Evolutionary conservation across 2,797 vertebrate genomes (phyloP).

Genomic region (Natrix natrix): DNA sequence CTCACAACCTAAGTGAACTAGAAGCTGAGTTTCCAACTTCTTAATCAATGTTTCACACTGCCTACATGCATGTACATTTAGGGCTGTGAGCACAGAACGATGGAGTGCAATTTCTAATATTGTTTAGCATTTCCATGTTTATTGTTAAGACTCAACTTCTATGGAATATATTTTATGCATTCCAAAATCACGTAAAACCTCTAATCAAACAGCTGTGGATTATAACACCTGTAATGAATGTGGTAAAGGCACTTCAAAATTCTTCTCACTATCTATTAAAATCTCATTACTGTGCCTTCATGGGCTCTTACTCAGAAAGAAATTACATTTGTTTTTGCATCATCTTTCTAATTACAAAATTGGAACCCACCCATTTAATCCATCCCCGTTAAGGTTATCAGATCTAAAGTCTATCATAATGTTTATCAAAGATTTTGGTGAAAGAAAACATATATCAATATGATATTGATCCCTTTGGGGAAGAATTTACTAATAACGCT

Average conservation of each 20-base stretch:
- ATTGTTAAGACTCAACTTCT: background rate
- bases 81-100: background rate
- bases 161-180: background rate
- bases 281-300: background rate
- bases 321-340: background rate
- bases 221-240: background rate
- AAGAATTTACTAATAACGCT: background rate
- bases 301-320: background rate
- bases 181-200: background rate
- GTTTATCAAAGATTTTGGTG: background rate
- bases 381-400: background rate
- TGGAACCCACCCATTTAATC: background rate
- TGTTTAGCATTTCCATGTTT: background rate
- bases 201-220: background rate
- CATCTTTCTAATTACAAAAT: constrained; percentile 21
- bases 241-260: background rate
- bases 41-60: background rate
- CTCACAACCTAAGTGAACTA: background rate
- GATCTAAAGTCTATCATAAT: background rate
- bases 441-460: background rate
- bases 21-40: background rate
- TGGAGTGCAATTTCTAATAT: background rate
- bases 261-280: background rate
- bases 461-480: background rate
- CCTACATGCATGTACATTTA: background rate